phyloP scores from a whole-genome alignment of 2,113 vertebrate species.

The Chaetura pelagica region DNA sequence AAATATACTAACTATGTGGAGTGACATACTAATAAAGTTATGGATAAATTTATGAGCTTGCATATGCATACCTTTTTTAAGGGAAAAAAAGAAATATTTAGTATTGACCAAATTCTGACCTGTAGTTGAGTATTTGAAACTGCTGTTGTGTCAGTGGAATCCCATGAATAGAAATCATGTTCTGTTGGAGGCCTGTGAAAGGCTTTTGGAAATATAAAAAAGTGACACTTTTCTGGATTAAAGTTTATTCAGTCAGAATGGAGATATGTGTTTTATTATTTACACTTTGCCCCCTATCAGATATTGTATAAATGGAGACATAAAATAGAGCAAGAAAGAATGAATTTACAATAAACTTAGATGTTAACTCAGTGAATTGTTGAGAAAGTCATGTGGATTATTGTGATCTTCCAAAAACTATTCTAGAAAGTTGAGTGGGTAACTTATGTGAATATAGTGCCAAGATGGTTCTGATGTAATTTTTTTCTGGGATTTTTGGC shows the following conservation, averaged over 20 bases:
- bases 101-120: neutral
- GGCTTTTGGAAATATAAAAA: neutral
- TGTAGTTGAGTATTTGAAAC: neutral
- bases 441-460: neutral
- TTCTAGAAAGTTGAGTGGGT: neutral
- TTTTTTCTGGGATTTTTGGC: neutral
- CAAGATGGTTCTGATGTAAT: neutral
- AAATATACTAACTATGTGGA: neutral
- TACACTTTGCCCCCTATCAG: neutral
- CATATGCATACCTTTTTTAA: neutral
- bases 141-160: neutral
- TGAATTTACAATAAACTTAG: neutral
- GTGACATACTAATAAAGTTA: neutral
- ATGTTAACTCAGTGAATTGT: neutral
- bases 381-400: neutral
- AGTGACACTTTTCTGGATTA: neutral
- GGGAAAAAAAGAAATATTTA: neutral
- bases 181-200: neutral
- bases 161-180: neutral
- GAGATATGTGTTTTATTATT: rapidly evolving
- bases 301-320: neutral
- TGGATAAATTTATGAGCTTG: neutral
- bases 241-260: neutral
- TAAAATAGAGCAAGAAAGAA: neutral
- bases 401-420: neutral